Evolutionary conservation across 23 tunicate genomes (phyloP), one percentile per base, ranked within the genome.

Genomic region (Halocynthia roretzi): DNA sequence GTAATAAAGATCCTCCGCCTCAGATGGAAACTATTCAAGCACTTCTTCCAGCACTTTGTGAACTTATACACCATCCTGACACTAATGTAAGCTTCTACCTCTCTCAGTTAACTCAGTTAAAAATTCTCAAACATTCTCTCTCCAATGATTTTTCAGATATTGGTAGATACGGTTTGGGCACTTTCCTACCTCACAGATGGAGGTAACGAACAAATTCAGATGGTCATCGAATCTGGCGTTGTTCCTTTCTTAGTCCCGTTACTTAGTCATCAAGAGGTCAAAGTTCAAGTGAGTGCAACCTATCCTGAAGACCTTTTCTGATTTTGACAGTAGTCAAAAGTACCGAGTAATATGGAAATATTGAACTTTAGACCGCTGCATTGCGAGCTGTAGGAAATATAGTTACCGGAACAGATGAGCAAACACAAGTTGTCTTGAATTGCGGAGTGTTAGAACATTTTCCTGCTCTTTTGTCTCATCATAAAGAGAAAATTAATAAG

Each of bases 81-180:
- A 84, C 81, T 21, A 87, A 85, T 82, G 98, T 92, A 82, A 73
- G 98, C 68, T 53, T 53, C 44, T 68, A 22, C 22, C 20, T n/a
- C 22, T 12, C 20, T 12, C 14, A 2, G 21, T 68, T 68, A n/a
- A 2, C 22, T 68, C 20, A 14, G 2, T 12, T n/a, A 20, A 68
- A 14, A 68, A 1, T 21, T 17, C 31, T 21, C 20, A n/a, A 0
- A 68, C 1, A n/a, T 0, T 17, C 17, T 15, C 71, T 31, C 44
- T 31, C 4, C 23, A 62, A 64, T 63, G 5, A 2, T 15, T 54
- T 17, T 65, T 20, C 62, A 91, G 91, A 94, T 94, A 56, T 65
- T 94, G 7, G 99, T 94, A 14, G 99, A 94, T 54, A 94, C 99
- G 19, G 99, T 94, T 20, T 94, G 99, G 99, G 99, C 99, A 8